phyloP scores from a whole-genome alignment of 1,140 invertebrate species.

The Trichoplusia ni region DNA sequence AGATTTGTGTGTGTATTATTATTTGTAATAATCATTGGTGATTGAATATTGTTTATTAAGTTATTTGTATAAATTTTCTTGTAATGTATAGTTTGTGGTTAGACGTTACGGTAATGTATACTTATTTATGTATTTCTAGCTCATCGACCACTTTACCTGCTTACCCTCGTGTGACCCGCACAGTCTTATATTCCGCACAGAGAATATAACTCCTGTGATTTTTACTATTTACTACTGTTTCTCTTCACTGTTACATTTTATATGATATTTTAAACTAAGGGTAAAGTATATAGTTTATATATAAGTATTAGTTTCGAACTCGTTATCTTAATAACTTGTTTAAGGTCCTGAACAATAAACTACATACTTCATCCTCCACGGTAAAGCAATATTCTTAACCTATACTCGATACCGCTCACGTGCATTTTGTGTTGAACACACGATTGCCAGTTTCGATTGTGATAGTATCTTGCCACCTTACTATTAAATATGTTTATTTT shows the following conservation, averaged over 20 bases:
- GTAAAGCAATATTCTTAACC: constrained; percentile 8
- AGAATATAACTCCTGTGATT: constrained; percentile 27
- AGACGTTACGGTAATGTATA: constrained; percentile 48
- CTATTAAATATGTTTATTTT: constrained; percentile 37
- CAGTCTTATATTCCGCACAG: constrained; percentile 23
- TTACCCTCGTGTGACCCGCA: constrained; percentile 18
- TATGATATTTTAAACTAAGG: constrained; percentile 18
- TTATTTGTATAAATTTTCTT: constrained; percentile 33
- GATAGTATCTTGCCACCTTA: constrained; percentile 75
- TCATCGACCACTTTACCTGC: constrained; percentile 31
- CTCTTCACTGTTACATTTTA: constrained; percentile 24
- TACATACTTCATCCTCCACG: background rate
- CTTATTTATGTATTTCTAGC: constrained; percentile 60
- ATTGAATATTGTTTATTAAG: constrained; percentile 33
- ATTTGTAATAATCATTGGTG: constrained; percentile 45
- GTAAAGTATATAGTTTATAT: background rate
- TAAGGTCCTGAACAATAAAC: background rate
- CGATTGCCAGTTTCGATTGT: constrained; percentile 61
- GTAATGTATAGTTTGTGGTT: constrained; percentile 34
- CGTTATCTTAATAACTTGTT: too few relatives aligned
- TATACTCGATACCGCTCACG: constrained; percentile 52
- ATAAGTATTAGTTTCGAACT: too few relatives aligned
- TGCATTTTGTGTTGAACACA: constrained; percentile 50
- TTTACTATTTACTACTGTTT: constrained; percentile 24
- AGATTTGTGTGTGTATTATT: constrained; percentile 68